Base-by-base conservation (phyloP, 1,140 invertebrate species). In the Magallana ariakensis region DNA sequence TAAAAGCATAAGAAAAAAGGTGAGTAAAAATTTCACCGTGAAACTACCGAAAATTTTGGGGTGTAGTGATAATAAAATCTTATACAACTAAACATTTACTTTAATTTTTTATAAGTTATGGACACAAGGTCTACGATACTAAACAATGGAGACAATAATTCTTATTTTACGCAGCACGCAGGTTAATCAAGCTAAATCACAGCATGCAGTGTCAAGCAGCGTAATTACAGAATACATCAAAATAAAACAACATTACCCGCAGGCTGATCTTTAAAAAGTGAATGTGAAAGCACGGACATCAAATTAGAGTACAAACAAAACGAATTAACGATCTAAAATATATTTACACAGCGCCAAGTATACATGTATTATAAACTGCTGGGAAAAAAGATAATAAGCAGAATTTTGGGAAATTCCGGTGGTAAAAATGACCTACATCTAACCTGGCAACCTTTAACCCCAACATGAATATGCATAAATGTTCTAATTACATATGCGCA, bases 131-230 rank as follows among this genome's bases (percentile, higher is more conserved):
- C 33, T 46, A 46, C 33, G 33, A 46, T 46, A 46, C 22, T 8
- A 19, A 33, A 75, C 13, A 75, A 75, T 22, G 66, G 9, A 26
- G 22, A 75, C 66, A 75, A 75, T 26, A 26, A 0, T 62, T 62
- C 19, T 62, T 62, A n/a, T 62, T 75, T 75, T 75, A 75, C 66
- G 66, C 66, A 75, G 66, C 66, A 75, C 66, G 66, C 66, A 75
- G 66, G 66, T 75, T 75, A 75, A 75, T 75, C 19, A 75, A 75
- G 66, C 66, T 75, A 75, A 75, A 26, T 75, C 66, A 75, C 66
- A 75, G 66, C 66, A 75, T 75, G 66, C 66, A 75, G 66, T 75
- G 66, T 75, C 66, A 75, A 75, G 66, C 66, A 75, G 66, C 66
- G 26, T 26, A 26, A 75, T 26, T 75, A 75, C 66, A 22, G 22